Evolutionary conservation across 2,888 invertebrate species (phyloP).

Genomic region (Ectemnius continuus): DNA sequence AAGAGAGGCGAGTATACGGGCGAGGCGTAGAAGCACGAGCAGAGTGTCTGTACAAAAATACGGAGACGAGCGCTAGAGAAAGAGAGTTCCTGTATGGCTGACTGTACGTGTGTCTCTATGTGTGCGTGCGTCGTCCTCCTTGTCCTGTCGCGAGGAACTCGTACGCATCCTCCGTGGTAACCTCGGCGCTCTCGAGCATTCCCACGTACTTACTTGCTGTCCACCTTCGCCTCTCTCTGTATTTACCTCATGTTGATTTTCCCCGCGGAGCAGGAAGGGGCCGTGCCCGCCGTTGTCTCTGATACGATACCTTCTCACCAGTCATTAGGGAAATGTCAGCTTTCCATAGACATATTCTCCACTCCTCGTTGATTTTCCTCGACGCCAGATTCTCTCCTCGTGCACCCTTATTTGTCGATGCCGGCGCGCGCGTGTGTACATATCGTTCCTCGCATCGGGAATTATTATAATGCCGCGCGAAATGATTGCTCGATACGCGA

Average conservation of each 20-base stretch:
- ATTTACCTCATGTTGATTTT: background rate
- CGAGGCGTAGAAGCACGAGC: conserved; percentile 49
- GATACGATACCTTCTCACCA: too few relatives aligned
- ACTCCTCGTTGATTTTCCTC: background rate
- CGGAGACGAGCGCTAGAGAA: conserved; percentile 36
- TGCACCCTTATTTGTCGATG: too few relatives aligned
- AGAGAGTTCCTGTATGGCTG: too few relatives aligned
- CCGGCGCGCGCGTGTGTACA: background rate
- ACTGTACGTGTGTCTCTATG: too few relatives aligned
- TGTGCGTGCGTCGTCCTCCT: conserved; percentile 52
- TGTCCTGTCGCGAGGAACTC: conserved; percentile 43
- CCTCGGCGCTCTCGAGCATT: conserved; percentile 42
- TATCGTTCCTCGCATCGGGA: background rate
- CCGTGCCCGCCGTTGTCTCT: too few relatives aligned
- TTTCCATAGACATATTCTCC: background rate
- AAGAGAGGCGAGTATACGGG: conserved; percentile 30
- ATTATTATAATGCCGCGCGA: too few relatives aligned
- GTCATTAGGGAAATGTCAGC: too few relatives aligned
- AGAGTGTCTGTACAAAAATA: conserved; percentile 47
- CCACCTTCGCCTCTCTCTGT: conserved; percentile 40
- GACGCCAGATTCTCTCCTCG: background rate
- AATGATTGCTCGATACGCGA: conserved; percentile 1
- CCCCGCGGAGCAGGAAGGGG: too few relatives aligned
- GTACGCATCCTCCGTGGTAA: conserved; percentile 30
- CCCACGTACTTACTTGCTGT: conserved; percentile 24